Base-by-base conservation (phyloP, 2,888 invertebrate species). In the Toxonevra muliebris region DNA sequence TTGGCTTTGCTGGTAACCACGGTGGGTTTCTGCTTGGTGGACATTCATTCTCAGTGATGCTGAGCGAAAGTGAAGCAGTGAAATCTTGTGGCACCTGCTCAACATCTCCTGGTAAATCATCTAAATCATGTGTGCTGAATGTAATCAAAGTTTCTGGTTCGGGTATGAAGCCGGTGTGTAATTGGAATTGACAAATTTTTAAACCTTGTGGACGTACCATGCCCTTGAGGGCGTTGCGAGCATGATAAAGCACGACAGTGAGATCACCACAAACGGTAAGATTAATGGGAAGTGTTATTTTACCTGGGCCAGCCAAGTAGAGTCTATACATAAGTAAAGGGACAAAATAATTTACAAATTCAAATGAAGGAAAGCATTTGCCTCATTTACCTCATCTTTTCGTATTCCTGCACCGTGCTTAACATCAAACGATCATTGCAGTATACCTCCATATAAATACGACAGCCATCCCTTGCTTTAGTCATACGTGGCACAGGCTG, bases 401-500 rank as follows among this genome's bases (percentile, higher is more conserved):
- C 97, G 82, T 97, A 97, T 71, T 96, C 96, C 79, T 93, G 93
- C 69, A 93, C 87, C 0, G 97, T 96, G 0, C 93, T 92, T 75
- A 92, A 86, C 52, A 95, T 86, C 77, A 94, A 87, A 64, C 94
- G 90, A 75, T 95, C 95, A 79, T 95, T 96, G 80, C 93, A 93
- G 84, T 91, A 96, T 30, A 98, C 90, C 85, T 98, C 97, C 65
- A 96, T 89, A 84, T 93, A 97, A 8, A 97, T 96, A 69, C 97
- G 89, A 82, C 97, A 97, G 1, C 98, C 98, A 85, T 96, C 97
- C 74, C 94, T 92, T 68, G 94, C 90, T 87, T 95, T 95, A 11
- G 96, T 98, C 86, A 97, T 98, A 17, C 96, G 86, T 2, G 98
- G 98, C 55, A 97, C 92, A 0, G 97, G 97, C 76, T 93, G 91